Percentiles rank a stretch among this genome's conserved stretches.
phyloP scores from a whole-genome alignment of 2,888 invertebrate species.

The Noctua comes region DNA sequence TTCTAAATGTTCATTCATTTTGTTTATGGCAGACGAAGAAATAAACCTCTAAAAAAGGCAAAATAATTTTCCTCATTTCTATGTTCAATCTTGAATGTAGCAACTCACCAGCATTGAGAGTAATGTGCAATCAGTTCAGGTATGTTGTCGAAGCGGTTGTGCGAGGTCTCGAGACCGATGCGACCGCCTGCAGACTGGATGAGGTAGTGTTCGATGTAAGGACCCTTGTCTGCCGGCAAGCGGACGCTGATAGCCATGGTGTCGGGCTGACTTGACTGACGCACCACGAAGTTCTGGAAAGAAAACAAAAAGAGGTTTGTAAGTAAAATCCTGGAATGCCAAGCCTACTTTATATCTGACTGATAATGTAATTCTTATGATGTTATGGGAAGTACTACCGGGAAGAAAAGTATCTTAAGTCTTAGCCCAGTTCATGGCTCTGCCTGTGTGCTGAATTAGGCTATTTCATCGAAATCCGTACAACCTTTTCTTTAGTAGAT shows the following conservation, averaged over 20 bases:
- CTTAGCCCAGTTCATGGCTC: too few relatives aligned
- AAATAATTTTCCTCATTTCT: not conserved
- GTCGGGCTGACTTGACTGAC: conserved; percentile 97
- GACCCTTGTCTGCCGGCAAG: conserved; percentile 95
- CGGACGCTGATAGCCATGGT: conserved; percentile 99
- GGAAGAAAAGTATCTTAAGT: too few relatives aligned
- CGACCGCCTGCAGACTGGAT: conserved; percentile 96
- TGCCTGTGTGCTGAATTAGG: too few relatives aligned
- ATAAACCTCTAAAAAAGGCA: not conserved
- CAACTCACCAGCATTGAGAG: conserved; percentile 94
- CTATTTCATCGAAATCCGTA: too few relatives aligned
- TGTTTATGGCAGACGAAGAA: not conserved
- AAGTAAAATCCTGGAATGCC: not conserved
- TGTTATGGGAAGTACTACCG: too few relatives aligned
- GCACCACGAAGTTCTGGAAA: conserved; percentile 97
- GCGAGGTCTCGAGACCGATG: conserved; percentile 97
- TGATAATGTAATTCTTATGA: too few relatives aligned
- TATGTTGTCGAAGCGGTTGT: conserved; percentile 97
- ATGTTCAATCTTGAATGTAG: not conserved
- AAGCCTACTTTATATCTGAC: not conserved
- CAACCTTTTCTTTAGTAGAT: too few relatives aligned
- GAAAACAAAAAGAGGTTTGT: conserved; percentile 11
- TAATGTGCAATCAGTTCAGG: conserved; percentile 98
- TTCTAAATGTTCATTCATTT: not conserved
- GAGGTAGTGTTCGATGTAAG: conserved; percentile 98